Evolutionary conservation across 53 echinoderm and acorn worm species (phyloP).

Genomic region (Paracentrotus lividus): DNA sequence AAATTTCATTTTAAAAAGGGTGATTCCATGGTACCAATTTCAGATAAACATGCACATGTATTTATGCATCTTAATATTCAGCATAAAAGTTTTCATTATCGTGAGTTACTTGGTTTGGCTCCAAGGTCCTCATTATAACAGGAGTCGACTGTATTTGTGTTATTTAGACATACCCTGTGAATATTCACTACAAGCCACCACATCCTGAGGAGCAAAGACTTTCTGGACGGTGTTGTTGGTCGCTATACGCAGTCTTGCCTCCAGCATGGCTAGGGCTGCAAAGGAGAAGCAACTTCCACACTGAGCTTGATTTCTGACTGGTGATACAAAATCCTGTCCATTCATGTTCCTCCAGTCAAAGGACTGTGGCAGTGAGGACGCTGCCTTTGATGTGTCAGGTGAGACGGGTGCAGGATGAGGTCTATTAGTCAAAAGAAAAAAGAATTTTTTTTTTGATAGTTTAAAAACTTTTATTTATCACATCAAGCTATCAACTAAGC

Average conservation of each 20-base stretch:
- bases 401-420: slow-evolving; percentile 82
- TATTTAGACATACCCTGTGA: slow-evolving; percentile 56
- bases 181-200: slow-evolving; percentile 86
- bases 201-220: slow-evolving; percentile 89
- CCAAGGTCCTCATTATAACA: too few relatives aligned
- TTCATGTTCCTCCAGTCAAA: slow-evolving; percentile 94
- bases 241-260: slow-evolving; percentile 84
- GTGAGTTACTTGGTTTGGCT: neutral
- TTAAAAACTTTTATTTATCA: too few relatives aligned
- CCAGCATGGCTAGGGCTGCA: slow-evolving; percentile 86
- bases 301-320: slow-evolving; percentile 87
- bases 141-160: too few relatives aligned
- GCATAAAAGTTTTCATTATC: too few relatives aligned
- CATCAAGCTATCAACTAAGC: too few relatives aligned
- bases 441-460: too few relatives aligned
- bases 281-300: slow-evolving; percentile 98
- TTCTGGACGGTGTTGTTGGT: slow-evolving; percentile 89
- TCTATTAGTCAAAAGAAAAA: slow-evolving; percentile 37
- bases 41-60: too few relatives aligned
- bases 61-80: too few relatives aligned
- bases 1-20: too few relatives aligned
- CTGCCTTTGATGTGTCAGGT: slow-evolving; percentile 59
- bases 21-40: too few relatives aligned
- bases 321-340: slow-evolving; percentile 89
- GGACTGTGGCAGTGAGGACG: slow-evolving; percentile 75